Conservation (phyloP, 2,888 invertebrate genomes). For the Morinoia aosen region DNA sequence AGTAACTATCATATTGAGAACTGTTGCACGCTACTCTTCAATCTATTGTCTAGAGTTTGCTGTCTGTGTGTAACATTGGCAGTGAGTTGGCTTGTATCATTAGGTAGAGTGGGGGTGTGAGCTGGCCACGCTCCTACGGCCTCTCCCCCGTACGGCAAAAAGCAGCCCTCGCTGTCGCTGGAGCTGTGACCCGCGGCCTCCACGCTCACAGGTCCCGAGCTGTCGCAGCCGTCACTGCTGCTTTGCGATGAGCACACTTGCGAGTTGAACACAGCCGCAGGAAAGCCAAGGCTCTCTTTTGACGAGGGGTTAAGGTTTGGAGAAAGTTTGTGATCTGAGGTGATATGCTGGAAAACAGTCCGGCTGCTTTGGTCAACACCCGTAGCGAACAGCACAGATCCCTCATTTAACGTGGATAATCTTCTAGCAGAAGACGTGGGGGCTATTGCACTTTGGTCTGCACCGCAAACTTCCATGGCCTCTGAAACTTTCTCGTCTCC, state of each 20-base stretch:
- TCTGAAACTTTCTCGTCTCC: background rate
- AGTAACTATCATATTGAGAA: constrained; percentile 38
- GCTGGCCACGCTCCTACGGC: background rate
- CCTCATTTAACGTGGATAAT: background rate
- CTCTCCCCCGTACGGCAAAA: background rate
- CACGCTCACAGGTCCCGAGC: background rate
- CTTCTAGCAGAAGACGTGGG: background rate
- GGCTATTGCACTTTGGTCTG: background rate
- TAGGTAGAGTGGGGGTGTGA: background rate
- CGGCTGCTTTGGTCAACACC: constrained; percentile 46
- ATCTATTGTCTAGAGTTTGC: constrained; percentile 41
- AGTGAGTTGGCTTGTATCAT: background rate
- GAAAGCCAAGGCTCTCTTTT: background rate
- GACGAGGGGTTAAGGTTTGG: background rate
- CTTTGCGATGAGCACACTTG: constrained; percentile 7
- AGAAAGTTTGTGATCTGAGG: constrained; percentile 7
- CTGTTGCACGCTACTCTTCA: constrained; percentile 16
- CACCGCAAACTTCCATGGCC: constrained; percentile 33
- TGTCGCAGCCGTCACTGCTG: constrained; percentile 33
- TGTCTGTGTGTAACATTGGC: constrained; percentile 34
- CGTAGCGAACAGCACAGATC: constrained; percentile 6
- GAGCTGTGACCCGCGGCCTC: constrained; percentile 20
- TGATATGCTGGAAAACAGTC: constrained; percentile 23
- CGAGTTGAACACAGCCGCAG: background rate
- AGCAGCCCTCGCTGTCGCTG: background rate